phyloP scores from a whole-genome alignment of 2,113 vertebrate genomes.

The Gasterosteus nipponicus region DNA sequence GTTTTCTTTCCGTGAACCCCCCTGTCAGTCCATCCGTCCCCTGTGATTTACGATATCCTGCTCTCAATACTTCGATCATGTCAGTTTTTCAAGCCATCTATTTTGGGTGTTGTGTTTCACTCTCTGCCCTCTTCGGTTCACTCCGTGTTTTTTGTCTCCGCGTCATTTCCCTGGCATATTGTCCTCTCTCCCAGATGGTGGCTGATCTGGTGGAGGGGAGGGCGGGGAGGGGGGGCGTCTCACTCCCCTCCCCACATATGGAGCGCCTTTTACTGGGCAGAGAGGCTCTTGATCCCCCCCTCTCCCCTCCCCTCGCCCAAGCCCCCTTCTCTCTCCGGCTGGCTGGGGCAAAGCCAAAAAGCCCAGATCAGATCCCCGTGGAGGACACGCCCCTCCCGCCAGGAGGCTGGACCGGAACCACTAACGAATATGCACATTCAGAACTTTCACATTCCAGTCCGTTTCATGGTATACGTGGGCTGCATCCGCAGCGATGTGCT shows the following conservation, averaged over 20 bases:
- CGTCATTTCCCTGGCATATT: constrained; percentile 49
- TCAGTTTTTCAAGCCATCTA: constrained; percentile 39
- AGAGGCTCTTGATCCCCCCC: constrained; percentile 48
- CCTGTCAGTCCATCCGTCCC: constrained; percentile 33
- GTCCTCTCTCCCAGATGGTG: constrained; percentile 63
- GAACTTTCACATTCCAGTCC: constrained; percentile 16
- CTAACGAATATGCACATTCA: constrained; percentile 3
- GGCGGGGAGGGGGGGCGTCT: constrained; percentile 40
- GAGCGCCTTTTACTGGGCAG: constrained; percentile 50
- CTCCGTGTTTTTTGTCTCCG: not conserved
- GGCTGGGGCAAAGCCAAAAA: constrained; percentile 47
- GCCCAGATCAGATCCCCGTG: constrained; percentile 28
- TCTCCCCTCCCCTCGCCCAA: not conserved
- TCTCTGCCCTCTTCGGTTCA: not conserved
- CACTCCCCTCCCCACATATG: constrained; percentile 60
- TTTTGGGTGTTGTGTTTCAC: constrained; percentile 20
- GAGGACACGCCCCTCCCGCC: constrained; percentile 41
- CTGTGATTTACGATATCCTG: constrained; percentile 22
- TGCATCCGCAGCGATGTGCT: constrained; percentile 14
- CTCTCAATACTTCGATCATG: constrained; percentile 30
- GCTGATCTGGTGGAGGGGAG: constrained; percentile 22
- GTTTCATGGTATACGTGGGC: constrained; percentile 2
- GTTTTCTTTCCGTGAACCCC: constrained; percentile 48
- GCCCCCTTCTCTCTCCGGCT: not conserved
- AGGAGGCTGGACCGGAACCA: constrained; percentile 1